Evolutionary conservation across 2,888 invertebrate species (phyloP).

Genomic region (Monoplex corrugatus): DNA sequence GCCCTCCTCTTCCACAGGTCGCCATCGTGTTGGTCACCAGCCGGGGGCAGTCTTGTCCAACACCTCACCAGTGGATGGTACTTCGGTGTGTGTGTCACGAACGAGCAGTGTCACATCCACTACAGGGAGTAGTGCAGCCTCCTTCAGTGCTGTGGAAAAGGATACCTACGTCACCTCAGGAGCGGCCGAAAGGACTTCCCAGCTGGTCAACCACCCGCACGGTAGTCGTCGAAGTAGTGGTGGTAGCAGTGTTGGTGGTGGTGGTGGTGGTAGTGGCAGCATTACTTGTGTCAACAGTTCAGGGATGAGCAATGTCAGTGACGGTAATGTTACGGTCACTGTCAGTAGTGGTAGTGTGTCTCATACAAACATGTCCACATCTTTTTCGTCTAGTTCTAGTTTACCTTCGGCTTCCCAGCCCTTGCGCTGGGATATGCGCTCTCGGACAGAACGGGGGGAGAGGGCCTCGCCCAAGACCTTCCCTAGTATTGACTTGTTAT

Average conservation of each 20-base stretch:
- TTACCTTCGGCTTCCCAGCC: conserved; percentile 2
- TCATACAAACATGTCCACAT: conserved; percentile 16
- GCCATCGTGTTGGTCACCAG: conserved; percentile 31
- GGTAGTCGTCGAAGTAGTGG: conserved; percentile 21
- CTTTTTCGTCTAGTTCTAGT: not conserved
- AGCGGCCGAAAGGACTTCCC: conserved; percentile 39
- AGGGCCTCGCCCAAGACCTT: conserved; percentile 29
- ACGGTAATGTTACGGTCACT: not conserved
- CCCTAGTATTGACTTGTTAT: conserved; percentile 16
- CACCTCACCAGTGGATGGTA: not conserved
- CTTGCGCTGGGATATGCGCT: conserved; percentile 41
- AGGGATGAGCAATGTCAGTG: conserved; percentile 18
- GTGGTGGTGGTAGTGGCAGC: conserved; percentile 41
- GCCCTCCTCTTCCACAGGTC: not conserved
- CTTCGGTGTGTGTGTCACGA: conserved; percentile 31
- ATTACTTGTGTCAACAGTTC: conserved; percentile 29
- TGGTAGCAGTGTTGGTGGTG: conserved; percentile 33
- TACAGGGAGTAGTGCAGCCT: conserved; percentile 42
- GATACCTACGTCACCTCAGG: conserved; percentile 6
- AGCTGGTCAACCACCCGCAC: not conserved
- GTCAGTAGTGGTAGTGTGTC: conserved; percentile 30
- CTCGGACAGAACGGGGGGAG: conserved; percentile 30
- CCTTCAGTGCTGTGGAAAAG: not conserved
- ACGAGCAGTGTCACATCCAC: conserved; percentile 43
- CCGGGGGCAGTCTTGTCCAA: not conserved